Base-by-base conservation (phyloP, 2,113 vertebrate genomes). In the zebrafish (Danio rerio) region DNA sequence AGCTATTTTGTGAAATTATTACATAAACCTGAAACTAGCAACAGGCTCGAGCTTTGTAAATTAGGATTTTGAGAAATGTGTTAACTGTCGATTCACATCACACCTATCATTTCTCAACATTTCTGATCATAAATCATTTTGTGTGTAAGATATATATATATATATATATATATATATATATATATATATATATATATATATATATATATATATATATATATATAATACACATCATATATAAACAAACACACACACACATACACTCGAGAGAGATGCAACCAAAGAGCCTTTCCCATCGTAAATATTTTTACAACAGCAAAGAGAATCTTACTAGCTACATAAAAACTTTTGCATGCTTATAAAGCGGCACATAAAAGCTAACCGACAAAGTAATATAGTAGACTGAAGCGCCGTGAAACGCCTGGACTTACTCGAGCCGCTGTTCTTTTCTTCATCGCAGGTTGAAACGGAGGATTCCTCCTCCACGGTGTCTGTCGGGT, bases 311-410 rank as follows among this genome's bases (percentile, higher is more conserved):
- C 95, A 95, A 91, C 94, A 94, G 92, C 93, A 95, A 94, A 96
- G 92, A 91, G 95, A 95, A 95, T 94, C 95, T 97, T 98, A 97
- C 94, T 94, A 96, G 96, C 96, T 94, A 95, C 96, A 97, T 99
- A 98, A 99, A 98, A 95, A 92, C 94, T 89, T 96, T 96, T 96
- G 95, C 94, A 95, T 96, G 97, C 97, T 96, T 98, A 98, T 99
- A 99, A 98, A 99, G 95, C 90, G 82, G 87, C 96, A 96, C 92
- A 95, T 97, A 96, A 97, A 97, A 95, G 89, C 90, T 86, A 90
- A 91, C 91, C 92, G 93, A 93, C 89, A 90, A 94, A 92, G 93
- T 88, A 92, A 90, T 91, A 92, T 92, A 92, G 93, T 91, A 90
- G 92, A 93, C 85, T 88, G 91, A 88, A 90, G 78, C 88, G 86